Evolutionary conservation across 2,888 invertebrate genomes (phyloP).

Genomic region (Pammene aurita): DNA sequence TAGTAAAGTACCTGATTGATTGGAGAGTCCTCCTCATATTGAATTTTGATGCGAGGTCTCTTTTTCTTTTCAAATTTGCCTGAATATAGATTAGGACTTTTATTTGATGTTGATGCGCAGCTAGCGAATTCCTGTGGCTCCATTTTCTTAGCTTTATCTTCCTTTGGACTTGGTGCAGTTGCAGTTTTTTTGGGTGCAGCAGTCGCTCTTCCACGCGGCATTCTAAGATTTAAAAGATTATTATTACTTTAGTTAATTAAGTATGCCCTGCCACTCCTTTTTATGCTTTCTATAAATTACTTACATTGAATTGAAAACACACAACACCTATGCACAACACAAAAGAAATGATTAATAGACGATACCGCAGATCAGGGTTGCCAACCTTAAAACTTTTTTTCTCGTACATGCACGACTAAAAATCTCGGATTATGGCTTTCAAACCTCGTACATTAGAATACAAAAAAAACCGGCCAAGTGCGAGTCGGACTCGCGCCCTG

Average conservation of each 20-base stretch:
- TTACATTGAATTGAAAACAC: conserved; percentile 13
- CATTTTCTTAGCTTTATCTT: conserved; percentile 40
- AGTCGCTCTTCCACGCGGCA: conserved; percentile 59
- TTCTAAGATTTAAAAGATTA: conserved; percentile 42
- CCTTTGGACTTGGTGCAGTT: not conserved
- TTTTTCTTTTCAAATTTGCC: conserved; percentile 68
- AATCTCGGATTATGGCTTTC: too few relatives aligned
- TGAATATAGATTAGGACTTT: conserved; percentile 52
- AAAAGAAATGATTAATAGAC: too few relatives aligned
- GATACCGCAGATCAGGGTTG: too few relatives aligned
- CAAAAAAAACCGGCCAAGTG: too few relatives aligned
- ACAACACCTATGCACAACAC: too few relatives aligned
- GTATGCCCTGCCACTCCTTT: not conserved
- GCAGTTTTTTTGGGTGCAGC: not conserved
- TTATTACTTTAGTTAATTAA: not conserved
- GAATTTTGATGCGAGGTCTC: conserved; percentile 70
- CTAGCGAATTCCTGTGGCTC: conserved; percentile 47
- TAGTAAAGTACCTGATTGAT: conserved; percentile 50
- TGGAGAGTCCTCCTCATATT: conserved; percentile 65
- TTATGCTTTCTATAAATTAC: not conserved
- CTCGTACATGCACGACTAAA: too few relatives aligned
- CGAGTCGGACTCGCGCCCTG: too few relatives aligned
- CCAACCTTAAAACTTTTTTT: too few relatives aligned
- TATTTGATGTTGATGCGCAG: conserved; percentile 45
- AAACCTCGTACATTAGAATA: too few relatives aligned